These are phyloP conservation scores for Rhinogobius similis DNA, from an alignment of 2,113 vertebrate genomes.

Conservation along the genomic window DNA sequence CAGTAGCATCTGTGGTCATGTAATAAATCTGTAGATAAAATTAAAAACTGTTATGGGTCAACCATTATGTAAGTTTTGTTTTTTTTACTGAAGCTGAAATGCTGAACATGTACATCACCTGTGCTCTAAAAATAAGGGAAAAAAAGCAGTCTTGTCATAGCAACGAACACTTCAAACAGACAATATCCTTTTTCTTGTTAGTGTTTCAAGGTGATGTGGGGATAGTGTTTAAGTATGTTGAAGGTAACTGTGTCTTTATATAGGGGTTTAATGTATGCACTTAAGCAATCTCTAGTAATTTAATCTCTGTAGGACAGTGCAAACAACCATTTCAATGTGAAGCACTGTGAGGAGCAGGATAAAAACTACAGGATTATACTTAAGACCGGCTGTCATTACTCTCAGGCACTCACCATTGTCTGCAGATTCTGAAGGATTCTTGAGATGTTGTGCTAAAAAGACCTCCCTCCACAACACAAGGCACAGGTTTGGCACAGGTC, in stretches of 20 bases:
- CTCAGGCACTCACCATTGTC: slow-evolving; percentile 61
- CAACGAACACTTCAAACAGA: too few relatives aligned
- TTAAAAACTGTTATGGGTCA: too few relatives aligned
- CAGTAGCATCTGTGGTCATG: too few relatives aligned
- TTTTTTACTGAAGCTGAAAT: too few relatives aligned
- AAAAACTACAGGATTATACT: slow-evolving; percentile 69
- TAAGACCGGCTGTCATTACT: slow-evolving; percentile 65
- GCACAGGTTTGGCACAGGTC: slow-evolving; percentile 44
- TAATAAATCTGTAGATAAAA: too few relatives aligned
- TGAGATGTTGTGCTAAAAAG: slow-evolving; percentile 61
- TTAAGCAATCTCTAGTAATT: slow-evolving; percentile 65
- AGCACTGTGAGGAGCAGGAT: slow-evolving; percentile 60
- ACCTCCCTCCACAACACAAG: slow-evolving; percentile 65
- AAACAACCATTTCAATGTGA: slow-evolving; percentile 66
- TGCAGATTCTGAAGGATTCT: slow-evolving; percentile 70
- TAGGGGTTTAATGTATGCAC: slow-evolving; percentile 52
- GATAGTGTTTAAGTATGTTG: slow-evolving; percentile 27
- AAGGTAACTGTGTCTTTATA: slow-evolving; percentile 40
- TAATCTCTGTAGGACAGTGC: slow-evolving; percentile 51
- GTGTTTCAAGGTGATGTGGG: slow-evolving; percentile 47
- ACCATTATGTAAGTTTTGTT: too few relatives aligned
- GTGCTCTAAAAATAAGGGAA: too few relatives aligned
- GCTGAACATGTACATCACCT: too few relatives aligned
- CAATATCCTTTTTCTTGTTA: slow-evolving; percentile 6
- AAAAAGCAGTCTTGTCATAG: too few relatives aligned